Base-by-base conservation (phyloP, 1,140 invertebrate genomes). In the Cydia amplana region DNA sequence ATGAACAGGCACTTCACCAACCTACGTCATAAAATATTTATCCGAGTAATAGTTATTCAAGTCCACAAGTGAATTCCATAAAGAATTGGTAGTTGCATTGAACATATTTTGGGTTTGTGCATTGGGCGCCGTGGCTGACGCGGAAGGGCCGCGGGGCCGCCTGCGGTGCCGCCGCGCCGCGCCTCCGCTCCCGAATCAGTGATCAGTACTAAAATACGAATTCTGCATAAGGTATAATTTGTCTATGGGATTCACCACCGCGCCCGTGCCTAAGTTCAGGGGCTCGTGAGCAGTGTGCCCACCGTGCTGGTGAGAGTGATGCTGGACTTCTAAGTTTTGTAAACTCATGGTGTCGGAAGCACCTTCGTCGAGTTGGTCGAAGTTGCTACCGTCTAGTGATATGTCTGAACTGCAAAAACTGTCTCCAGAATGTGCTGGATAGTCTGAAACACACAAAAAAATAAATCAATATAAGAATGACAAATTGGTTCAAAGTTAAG, bases 221-320 rank as follows among this genome's bases (percentile, higher is more conserved):
- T 97, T 98, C 91, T 98, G 97, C 98, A 99, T 99, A 83, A 98
- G 96, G 93, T 99, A 99, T 65, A 99, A 95, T 93, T 99, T 99
- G 91, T 99, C 98, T 80, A 99, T 99, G 46, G 98, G 98, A 91
- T 99, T 99, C 85, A 96, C 95, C 14, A 95, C 93, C 49, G 95
- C 94, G 46, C 94, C 93, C 6, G 95, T 93, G 78, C 95, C 95
- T 43, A 95, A 93, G 80, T 94, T 87, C 87, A 94, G 84, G 43
- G 94, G 89, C 81, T 94, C 93, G 83, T 94, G 94, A 4, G 94
- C 91, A 74, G 95, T 89, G 83, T 94, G 94, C 4, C 93, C 92
- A 4, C 91, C 89, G 77, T 94, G 94, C 74, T 93, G 94, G 80
- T 94, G 94, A 10, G 93, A 91, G 77, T 94, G 93, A 75, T 93